Evolutionary conservation across 2,888 invertebrate genomes (phyloP).

Genomic region (Epinotia brunnichana): DNA sequence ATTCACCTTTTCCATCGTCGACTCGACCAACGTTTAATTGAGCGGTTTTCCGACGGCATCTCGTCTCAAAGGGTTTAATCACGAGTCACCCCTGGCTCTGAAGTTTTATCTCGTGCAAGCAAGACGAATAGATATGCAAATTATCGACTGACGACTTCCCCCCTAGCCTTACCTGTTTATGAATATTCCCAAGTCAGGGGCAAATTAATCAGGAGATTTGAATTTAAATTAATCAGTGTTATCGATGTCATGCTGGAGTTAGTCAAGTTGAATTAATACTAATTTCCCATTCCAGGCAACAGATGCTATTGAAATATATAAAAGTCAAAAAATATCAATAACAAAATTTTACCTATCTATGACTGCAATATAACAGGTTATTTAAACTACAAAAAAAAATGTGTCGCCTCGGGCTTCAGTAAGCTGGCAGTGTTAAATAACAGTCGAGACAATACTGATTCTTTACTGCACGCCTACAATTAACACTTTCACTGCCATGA

Average conservation of each 20-base stretch:
- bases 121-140: constrained; percentile 47
- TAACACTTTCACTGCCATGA: too few species aligned
- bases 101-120: constrained; percentile 39
- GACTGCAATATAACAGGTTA: too few species aligned
- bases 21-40: constrained; percentile 1
- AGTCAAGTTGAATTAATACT: not conserved
- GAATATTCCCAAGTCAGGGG: constrained; percentile 51
- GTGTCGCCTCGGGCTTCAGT: too few species aligned
- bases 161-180: constrained; percentile 45
- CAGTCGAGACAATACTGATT: too few species aligned
- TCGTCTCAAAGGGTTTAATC: constrained; percentile 26
- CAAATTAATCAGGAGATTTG: constrained; percentile 50
- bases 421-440: too few species aligned
- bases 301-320: too few species aligned
- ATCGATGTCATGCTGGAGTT: not conserved
- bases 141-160: constrained; percentile 34
- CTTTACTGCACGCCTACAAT: too few species aligned
- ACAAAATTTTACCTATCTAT: too few species aligned
- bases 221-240: constrained; percentile 51
- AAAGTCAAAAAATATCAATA: too few species aligned
- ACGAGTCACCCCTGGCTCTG: not conserved
- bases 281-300: not conserved
- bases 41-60: constrained; percentile 23
- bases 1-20: not conserved
- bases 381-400: too few species aligned